Evolutionary conservation across 1,140 invertebrate genomes (phyloP).

Genomic region (Venturia canescens): DNA sequence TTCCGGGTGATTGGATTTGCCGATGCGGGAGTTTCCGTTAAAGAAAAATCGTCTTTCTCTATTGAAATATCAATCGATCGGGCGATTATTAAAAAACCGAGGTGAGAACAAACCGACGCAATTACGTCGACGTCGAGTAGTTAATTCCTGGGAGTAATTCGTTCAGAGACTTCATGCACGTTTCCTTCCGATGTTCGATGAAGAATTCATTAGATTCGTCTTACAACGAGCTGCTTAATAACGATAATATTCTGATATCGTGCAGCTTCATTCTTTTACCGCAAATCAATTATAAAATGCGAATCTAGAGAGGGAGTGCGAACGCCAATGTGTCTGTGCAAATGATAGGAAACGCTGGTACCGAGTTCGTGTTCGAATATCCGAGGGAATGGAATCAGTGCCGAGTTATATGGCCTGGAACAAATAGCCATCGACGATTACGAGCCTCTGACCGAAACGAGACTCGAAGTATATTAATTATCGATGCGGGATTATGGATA

Average conservation of each 20-base stretch:
- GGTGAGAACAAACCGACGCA: no score
- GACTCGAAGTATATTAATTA: slow-evolving; percentile 45
- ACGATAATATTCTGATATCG: neutral
- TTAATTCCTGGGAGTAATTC: no score
- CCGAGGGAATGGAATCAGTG: slow-evolving; percentile 36
- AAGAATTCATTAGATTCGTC: neutral
- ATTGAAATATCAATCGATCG: no score
- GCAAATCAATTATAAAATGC: neutral
- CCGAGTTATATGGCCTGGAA: slow-evolving; percentile 42
- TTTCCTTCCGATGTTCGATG: neutral
- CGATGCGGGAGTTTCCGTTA: neutral
- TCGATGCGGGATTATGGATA: slow-evolving; percentile 37
- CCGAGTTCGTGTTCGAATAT: neutral
- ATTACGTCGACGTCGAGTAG: no score
- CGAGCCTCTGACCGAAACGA: slow-evolving; percentile 56
- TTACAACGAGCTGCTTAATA: neutral
- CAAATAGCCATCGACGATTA: slow-evolving; percentile 47
- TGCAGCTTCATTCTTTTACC: neutral
- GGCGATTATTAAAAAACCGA: no score
- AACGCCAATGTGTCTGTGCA: neutral
- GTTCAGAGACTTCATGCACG: neutral
- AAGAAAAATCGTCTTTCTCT: neutral
- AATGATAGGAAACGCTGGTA: neutral
- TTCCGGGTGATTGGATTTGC: neutral
- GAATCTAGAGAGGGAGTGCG: neutral